Base-by-base conservation (phyloP, 2,888 invertebrate species). In the Drosophila testacea region DNA sequence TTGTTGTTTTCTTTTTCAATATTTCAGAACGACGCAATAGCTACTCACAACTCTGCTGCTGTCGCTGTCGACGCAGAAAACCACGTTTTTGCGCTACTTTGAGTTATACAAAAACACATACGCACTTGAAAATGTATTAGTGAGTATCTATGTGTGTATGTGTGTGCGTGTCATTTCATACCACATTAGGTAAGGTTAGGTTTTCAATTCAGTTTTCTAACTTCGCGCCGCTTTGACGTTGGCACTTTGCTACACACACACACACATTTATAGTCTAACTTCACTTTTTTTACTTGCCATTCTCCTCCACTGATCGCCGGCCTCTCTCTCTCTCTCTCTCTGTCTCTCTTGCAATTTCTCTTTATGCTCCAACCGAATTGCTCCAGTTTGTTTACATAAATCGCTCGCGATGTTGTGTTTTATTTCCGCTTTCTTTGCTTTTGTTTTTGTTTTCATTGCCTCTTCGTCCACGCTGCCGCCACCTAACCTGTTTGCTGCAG, bases 131-230 rank as follows among this genome's bases (percentile, higher is more conserved):
- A 38, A 36, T 44, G 51, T 47, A 41, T 52, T 34, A 11, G 44
- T 48, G 16, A 34, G n/a, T 34, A 11, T 4, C 46, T 38, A 30
- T 27, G 27, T 48, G 27, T 30, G 52, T 52, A 38, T 39, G 34
- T 47, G 42, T 60, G 36, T 76, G 70, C 55, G 76, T 84, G 73
- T 63, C 72, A 72, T 76, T 72, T 82, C 75, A 72, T 83, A 86
- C 87, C 79, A 86, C 88, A 89, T 89, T 90, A 89, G 89, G 89
- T 83, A 86, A 90, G 89, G 89, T 90, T 89, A 89, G 90, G 90
- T 80, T 90, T 90, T 78, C 68, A 79, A 81, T 83, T 86, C 73
- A 73, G 61, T 84, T 88, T 87, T 75, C 71, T 72, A 87, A 74
- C 74, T 76, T 62, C 69, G 55, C 69, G 61, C 67, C 73, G 62